A percentile compares a stretch with the other conserved stretches of the same genome.
phyloP scores from a whole-genome alignment of 2,888 invertebrate genomes.

The Labia minor region DNA sequence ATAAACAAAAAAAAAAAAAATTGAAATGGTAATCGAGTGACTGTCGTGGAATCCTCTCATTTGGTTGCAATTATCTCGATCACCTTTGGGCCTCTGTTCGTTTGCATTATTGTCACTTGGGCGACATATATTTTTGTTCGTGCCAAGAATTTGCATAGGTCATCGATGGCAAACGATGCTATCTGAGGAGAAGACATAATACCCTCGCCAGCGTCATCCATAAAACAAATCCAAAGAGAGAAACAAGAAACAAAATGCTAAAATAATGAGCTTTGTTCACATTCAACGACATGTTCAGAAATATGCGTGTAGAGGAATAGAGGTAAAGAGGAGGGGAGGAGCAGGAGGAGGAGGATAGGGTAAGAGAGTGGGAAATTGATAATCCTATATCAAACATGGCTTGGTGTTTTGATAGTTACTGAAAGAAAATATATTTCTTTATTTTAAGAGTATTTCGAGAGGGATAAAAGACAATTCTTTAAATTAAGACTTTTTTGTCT shows the following conservation, averaged over 20 bases:
- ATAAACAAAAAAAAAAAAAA: too few relatives aligned
- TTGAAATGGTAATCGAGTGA: too few relatives aligned
- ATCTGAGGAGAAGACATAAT: constrained; percentile 7
- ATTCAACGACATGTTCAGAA: background rate
- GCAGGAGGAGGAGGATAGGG: too few relatives aligned
- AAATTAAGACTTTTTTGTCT: too few relatives aligned
- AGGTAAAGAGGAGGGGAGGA: too few relatives aligned
- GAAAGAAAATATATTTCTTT: too few relatives aligned
- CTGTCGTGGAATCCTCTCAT: too few relatives aligned
- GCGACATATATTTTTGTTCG: background rate
- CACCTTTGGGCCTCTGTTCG: background rate
- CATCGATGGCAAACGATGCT: background rate
- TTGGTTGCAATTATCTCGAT: background rate
- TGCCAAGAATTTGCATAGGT: constrained; percentile 13
- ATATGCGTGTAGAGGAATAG: background rate
- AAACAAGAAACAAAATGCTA: background rate
- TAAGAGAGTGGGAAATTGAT: too few relatives aligned
- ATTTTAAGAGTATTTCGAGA: too few relatives aligned
- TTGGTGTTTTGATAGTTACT: too few relatives aligned
- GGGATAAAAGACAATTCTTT: too few relatives aligned
- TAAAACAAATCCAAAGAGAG: background rate
- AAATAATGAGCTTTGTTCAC: constrained; percentile 13
- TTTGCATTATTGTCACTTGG: background rate
- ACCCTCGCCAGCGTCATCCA: background rate
- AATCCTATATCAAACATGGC: too few relatives aligned